A percentile compares a stretch with the other conserved stretches of the same genome.
Evolutionary conservation across 2,797 vertebrate genomes (phyloP).

Genomic region (Microctenopoma stevenorrisi): DNA sequence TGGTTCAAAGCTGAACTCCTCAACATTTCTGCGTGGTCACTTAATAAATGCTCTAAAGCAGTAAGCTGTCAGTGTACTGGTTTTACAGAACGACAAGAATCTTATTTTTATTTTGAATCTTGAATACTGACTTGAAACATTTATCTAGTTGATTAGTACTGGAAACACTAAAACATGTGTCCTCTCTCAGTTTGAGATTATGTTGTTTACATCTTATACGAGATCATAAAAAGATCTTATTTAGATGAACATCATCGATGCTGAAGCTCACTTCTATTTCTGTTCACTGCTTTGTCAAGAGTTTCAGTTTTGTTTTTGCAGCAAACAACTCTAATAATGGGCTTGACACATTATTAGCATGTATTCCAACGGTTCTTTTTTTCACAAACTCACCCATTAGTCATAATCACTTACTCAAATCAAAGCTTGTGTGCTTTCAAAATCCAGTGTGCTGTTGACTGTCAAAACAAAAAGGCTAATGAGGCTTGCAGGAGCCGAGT

Average conservation of each 20-base stretch:
- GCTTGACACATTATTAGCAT: conserved; percentile 4
- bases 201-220: conserved; percentile 4
- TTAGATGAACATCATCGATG: neutral
- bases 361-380: neutral
- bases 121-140: neutral
- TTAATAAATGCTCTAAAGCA: neutral
- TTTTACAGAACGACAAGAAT: neutral
- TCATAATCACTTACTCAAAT: conserved; percentile 10
- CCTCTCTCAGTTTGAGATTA: neutral
- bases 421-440: conserved; percentile 3
- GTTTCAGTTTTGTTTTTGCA: neutral
- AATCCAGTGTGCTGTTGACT: conserved; percentile 10
- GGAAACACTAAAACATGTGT: neutral
- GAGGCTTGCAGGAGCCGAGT: conserved; percentile 9
- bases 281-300: neutral
- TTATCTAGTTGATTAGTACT: neutral
- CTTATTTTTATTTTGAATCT: too few species aligned
- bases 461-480: conserved; percentile 35
- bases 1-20: neutral
- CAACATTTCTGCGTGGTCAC: neutral
- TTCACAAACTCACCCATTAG: neutral
- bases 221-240: neutral
- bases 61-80: neutral
- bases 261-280: neutral
- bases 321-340: conserved; percentile 8